Evolutionary conservation across 2,113 vertebrate species (phyloP).

Genomic region (Malurus alboscapulatus): DNA sequence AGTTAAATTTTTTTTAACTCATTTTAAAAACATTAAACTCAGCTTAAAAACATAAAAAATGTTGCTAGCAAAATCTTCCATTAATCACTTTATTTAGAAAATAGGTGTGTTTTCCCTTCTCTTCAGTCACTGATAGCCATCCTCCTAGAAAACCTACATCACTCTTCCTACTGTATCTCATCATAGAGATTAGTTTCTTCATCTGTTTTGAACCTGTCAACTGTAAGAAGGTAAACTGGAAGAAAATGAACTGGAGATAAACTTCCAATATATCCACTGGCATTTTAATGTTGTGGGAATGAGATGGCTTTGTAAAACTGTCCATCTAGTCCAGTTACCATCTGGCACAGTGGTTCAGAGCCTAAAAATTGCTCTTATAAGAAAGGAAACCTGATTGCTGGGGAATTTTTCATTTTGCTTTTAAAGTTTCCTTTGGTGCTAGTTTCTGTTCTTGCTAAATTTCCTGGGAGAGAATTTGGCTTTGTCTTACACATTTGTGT

Average conservation of each 20-base stretch:
- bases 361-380: not conserved
- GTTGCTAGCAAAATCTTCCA: not conserved
- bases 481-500: not conserved
- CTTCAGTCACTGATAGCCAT: not conserved
- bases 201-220: not conserved
- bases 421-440: not conserved
- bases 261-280: not conserved
- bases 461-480: not conserved
- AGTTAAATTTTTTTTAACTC: not conserved
- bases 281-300: not conserved
- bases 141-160: not conserved
- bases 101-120: not conserved
- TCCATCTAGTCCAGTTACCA: not conserved
- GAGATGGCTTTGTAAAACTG: not conserved
- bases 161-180: not conserved
- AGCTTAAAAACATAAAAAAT: not conserved
- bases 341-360: not conserved
- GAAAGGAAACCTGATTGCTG: not conserved
- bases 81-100: not conserved
- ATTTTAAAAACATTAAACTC: too few species aligned
- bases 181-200: not conserved
- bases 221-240: not conserved
- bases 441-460: not conserved
- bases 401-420: not conserved
- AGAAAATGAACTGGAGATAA: not conserved